Percentiles rank a stretch among this genome's conserved stretches.
These are phyloP conservation scores for Nipponacmea schrenckii DNA, from an alignment of 2,888 invertebrate species.

Conservation along the genomic window DNA sequence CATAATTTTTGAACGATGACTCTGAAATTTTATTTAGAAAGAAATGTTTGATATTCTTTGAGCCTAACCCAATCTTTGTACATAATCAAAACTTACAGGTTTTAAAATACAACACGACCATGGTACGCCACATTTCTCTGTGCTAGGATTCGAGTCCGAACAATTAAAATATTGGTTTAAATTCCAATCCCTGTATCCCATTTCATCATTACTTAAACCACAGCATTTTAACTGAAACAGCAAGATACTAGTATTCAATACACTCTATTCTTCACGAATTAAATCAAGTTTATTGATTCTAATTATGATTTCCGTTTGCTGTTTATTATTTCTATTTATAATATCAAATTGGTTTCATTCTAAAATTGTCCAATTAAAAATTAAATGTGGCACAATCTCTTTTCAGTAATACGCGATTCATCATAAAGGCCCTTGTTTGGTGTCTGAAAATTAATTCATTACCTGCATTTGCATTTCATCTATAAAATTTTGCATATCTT, in stretches of 20 bases:
- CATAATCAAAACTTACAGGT: conserved; percentile 14
- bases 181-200: conserved; percentile 32
- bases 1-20: too few relatives aligned
- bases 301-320: too few relatives aligned
- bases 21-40: too few relatives aligned
- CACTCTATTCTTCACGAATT: too few relatives aligned
- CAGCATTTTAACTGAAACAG: conserved; percentile 27
- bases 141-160: background rate
- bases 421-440: too few relatives aligned
- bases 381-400: too few relatives aligned
- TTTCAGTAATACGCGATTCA: too few relatives aligned
- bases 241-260: background rate
- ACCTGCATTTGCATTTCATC: conserved; percentile 53
- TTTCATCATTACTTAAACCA: conserved; percentile 29
- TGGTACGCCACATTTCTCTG: conserved; percentile 30
- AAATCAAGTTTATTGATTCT: too few relatives aligned
- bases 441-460: conserved; percentile 16
- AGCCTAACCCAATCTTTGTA: background rate
- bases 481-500: conserved; percentile 52
- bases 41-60: too few relatives aligned
- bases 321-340: too few relatives aligned
- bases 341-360: too few relatives aligned
- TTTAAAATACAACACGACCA: conserved; percentile 29
- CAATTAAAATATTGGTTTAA: conserved; percentile 31
- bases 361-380: too few relatives aligned